Percentiles rank a stretch among this genome's conserved stretches.
phyloP scores from a whole-genome alignment of 2,888 invertebrate genomes.

The Rhingia rostrata region DNA sequence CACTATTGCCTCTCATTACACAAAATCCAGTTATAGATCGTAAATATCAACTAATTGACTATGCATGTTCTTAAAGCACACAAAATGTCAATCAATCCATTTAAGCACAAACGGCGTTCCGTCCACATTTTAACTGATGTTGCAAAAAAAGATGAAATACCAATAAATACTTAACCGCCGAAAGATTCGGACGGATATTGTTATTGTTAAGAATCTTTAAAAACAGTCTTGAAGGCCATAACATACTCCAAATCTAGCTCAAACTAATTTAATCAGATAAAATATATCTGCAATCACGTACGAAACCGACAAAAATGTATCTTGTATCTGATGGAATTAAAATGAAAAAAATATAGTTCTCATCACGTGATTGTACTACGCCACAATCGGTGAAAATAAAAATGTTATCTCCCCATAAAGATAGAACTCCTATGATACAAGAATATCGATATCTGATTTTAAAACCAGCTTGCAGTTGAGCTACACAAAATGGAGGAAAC shows the following conservation, averaged over 20 bases:
- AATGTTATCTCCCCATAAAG: slow-evolving; percentile 12
- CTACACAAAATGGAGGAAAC: background rate
- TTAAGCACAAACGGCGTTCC: too few species aligned
- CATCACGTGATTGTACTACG: slow-evolving; percentile 9
- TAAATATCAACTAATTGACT: too few species aligned
- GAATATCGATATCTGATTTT: slow-evolving; percentile 30
- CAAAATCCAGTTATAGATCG: too few species aligned
- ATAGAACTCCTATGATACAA: background rate
- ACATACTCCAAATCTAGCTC: slow-evolving; percentile 1
- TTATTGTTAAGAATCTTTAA: background rate
- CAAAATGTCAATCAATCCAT: too few species aligned
- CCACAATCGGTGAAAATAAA: background rate
- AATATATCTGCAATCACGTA: background rate
- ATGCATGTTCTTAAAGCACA: too few species aligned
- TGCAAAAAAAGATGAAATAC: background rate
- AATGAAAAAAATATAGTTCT: background rate
- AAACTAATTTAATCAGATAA: slow-evolving; percentile 22
- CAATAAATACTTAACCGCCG: background rate
- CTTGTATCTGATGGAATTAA: background rate
- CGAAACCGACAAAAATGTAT: background rate
- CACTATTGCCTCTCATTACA: too few species aligned
- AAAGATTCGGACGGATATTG: background rate
- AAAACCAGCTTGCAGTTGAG: background rate
- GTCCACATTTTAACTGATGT: background rate
- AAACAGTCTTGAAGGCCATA: background rate